These are phyloP conservation scores for Montifringilla adamsi DNA, from an alignment of 2,113 vertebrate species.

Conservation along the genomic window DNA sequence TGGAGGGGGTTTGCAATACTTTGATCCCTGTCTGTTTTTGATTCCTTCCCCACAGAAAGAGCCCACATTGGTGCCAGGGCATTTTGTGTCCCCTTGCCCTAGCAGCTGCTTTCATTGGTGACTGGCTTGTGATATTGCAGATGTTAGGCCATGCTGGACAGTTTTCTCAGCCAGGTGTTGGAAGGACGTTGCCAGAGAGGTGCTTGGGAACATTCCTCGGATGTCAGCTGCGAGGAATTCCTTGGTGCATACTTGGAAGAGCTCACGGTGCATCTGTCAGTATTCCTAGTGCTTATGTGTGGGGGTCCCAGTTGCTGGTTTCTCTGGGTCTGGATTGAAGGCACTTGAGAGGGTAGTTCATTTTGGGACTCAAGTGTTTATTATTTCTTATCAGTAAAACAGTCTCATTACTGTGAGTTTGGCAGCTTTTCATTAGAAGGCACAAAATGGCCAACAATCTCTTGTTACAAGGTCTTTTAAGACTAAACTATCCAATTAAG, in stretches of 20 bases:
- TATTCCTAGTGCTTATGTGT: background rate
- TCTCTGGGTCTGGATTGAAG: no score
- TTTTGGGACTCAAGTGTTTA: no score
- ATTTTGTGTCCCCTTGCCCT: background rate
- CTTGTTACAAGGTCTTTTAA: no score
- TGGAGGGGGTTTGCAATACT: background rate
- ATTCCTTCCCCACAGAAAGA: background rate
- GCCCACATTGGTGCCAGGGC: background rate
- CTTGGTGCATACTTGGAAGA: fast-evolving
- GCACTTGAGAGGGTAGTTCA: no score
- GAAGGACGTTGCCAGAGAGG: background rate
- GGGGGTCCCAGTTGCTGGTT: no score
- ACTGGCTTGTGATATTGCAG: background rate
- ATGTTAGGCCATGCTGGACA: background rate
- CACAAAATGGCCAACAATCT: no score
- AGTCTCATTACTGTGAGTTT: no score
- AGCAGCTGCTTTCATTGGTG: background rate
- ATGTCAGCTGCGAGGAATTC: background rate
- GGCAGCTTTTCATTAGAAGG: no score
- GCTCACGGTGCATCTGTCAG: background rate
- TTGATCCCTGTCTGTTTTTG: background rate
- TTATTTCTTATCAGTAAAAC: no score
- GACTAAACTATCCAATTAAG: no score
- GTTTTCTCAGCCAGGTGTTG: background rate
- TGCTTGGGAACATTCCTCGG: background rate